Conservation (phyloP, 2,113 vertebrate species). For the Acrocephalus kingi region DNA sequence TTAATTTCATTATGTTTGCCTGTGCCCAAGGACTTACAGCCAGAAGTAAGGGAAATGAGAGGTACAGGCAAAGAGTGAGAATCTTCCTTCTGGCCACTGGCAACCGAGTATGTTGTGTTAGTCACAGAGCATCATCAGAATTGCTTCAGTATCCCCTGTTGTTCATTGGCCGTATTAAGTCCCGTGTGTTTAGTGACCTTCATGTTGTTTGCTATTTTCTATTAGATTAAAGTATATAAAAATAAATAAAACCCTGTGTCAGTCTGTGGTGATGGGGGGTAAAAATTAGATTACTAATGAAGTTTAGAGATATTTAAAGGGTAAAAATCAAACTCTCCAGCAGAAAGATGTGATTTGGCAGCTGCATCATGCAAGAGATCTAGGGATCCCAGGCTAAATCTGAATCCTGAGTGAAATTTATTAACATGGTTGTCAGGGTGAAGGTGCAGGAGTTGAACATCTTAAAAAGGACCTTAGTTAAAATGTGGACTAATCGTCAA, state of each 20-base stretch:
- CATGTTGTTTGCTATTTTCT: neutral
- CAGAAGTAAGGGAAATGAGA: neutral
- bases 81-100: neutral
- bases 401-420: neutral
- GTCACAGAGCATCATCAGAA: neutral
- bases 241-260: neutral
- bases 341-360: neutral
- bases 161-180: neutral
- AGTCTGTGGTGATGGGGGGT: neutral
- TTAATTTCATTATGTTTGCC: neutral
- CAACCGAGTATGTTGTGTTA: too few relatives aligned
- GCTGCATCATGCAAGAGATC: neutral
- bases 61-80: neutral
- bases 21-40: neutral
- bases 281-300: neutral
- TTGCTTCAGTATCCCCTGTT: neutral
- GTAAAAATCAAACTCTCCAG: neutral
- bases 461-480: neutral
- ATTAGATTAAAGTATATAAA: neutral
- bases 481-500: neutral
- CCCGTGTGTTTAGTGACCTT: fast-evolving
- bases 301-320: neutral
- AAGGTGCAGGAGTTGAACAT: neutral
- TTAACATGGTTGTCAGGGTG: neutral
- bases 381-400: neutral